Base-by-base conservation (phyloP, 2,888 invertebrate genomes). In the Norana najaformis region DNA sequence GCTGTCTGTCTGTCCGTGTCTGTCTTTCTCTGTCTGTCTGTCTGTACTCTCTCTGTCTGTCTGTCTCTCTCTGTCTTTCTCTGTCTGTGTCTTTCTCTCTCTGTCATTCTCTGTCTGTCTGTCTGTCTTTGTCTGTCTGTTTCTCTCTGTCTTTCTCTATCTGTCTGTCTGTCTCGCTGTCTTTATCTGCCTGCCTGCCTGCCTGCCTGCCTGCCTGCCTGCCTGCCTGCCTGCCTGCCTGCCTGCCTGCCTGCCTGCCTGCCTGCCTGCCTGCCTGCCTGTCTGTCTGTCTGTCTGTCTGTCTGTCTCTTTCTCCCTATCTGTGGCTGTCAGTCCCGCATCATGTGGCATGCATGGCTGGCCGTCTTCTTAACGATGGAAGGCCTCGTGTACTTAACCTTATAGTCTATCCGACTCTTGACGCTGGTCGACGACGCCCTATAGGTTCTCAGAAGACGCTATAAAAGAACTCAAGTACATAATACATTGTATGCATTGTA, bases 391-490 rank as follows among this genome's bases (percentile, higher is more conserved):
- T n/a, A n/a, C n/a, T n/a, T n/a, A n/a, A n/a, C n/a, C n/a, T n/a
- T n/a, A n/a, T n/a, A n/a, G 30, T n/a, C 69, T 8, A 69, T 69
- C n/a, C 8, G 30, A 69, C 69, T n/a, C 69, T n/a, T 69, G 69
- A 69, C 69, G n/a, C 69, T n/a, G n/a, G n/a, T 30, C 30, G 30
- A 5, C 69, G 16, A 69, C n/a, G 69, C n/a, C 69, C n/a, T n/a
- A n/a, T n/a, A 69, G 69, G n/a, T 69, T n/a, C 69, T 69, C 69
- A n/a, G n/a, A 69, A 69, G 69, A 69, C n/a, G 69, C 69, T n/a
- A 13, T 69, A 69, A 11, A 69, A 69, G 1, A n/a, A 30, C n/a
- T n/a, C 30, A 69, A 30, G n/a, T 8, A n/a, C 69, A 30, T 8
- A n/a, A 47, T 47, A 23, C 41, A 11, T 41, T 23, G n/a, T 69